phyloP scores from a whole-genome alignment of 30 jellyfish, hydroid and myxozoan species.

The Pseudorhiza aurosa region DNA sequence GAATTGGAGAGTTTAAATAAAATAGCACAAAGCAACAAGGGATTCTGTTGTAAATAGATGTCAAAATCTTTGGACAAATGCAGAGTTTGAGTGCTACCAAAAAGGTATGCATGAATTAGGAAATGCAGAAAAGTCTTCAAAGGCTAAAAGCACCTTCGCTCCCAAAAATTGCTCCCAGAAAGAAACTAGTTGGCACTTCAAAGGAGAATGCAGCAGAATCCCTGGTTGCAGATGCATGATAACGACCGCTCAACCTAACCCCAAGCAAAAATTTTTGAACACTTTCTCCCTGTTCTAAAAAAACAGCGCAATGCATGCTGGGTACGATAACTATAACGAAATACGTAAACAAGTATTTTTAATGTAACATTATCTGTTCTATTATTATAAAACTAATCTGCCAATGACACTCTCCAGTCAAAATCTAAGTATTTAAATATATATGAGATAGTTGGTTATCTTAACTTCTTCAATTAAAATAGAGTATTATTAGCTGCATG shows the following conservation, averaged over 20 bases:
- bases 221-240: slow-evolving; percentile 16
- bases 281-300: slow-evolving; percentile 48
- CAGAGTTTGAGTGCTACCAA: too few relatives aligned
- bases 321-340: slow-evolving; percentile 29
- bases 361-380: slow-evolving; percentile 17
- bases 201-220: neutral
- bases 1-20: slow-evolving; percentile 51
- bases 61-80: too few relatives aligned
- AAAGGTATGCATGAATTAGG: too few relatives aligned
- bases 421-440: slow-evolving; percentile 52
- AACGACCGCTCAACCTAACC: slow-evolving; percentile 11
- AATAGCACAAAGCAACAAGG: slow-evolving; percentile 14
- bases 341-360: slow-evolving; percentile 7
- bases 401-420: slow-evolving; percentile 75
- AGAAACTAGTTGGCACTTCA: too few relatives aligned
- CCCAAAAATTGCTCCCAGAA: too few relatives aligned
- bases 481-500: slow-evolving; percentile 48
- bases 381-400: slow-evolving; percentile 59
- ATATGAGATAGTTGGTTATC: slow-evolving; percentile 52
- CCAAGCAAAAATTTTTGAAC: slow-evolving; percentile 18
- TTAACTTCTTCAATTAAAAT: slow-evolving; percentile 50
- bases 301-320: slow-evolving; percentile 65
- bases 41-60: too few relatives aligned
- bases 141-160: too few relatives aligned
- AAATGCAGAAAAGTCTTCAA: too few relatives aligned